Percentiles rank a stretch among this genome's conserved stretches.
Conservation (phyloP, 2,888 invertebrate species). For the Drosophila testacea region DNA sequence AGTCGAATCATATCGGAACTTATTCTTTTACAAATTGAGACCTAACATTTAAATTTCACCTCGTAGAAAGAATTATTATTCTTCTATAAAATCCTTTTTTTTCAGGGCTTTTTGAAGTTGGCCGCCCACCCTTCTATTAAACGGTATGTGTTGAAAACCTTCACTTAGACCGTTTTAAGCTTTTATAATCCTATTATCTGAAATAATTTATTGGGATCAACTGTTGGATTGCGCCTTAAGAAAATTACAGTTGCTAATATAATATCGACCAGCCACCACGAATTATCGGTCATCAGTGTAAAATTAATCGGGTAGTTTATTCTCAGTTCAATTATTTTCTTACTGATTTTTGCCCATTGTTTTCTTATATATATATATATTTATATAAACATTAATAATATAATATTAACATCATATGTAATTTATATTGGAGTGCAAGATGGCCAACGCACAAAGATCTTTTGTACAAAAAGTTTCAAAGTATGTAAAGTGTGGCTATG, state of each 20-base stretch:
- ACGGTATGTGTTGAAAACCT: too few species aligned
- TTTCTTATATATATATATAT: conserved; percentile 11
- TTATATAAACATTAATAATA: too few species aligned
- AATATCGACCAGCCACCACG: conserved; percentile 35
- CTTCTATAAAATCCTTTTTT: not conserved
- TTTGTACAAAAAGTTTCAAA: conserved; percentile 91
- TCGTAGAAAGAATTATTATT: conserved; percentile 82
- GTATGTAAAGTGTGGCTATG: conserved; percentile 79
- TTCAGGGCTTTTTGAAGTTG: not conserved
- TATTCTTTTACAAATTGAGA: conserved; percentile 89
- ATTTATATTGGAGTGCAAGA: conserved; percentile 73
- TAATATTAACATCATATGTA: not conserved
- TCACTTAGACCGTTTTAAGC: too few species aligned
- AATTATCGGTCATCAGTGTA: conserved; percentile 17
- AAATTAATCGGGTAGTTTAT: conserved; percentile 40
- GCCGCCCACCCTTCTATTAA: too few species aligned
- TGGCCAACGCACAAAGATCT: conserved; percentile 89
- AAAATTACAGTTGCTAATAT: too few species aligned
- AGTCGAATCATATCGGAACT: conserved; percentile 89
- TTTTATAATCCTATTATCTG: too few species aligned
- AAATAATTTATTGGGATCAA: too few species aligned
- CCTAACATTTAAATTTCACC: conserved; percentile 87
- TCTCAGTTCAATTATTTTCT: conserved; percentile 16
- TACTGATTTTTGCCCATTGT: conserved; percentile 10
- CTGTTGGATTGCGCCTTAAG: too few species aligned